Base-by-base conservation (phyloP, 2,113 vertebrate genomes). In the Platysteira castanea region DNA sequence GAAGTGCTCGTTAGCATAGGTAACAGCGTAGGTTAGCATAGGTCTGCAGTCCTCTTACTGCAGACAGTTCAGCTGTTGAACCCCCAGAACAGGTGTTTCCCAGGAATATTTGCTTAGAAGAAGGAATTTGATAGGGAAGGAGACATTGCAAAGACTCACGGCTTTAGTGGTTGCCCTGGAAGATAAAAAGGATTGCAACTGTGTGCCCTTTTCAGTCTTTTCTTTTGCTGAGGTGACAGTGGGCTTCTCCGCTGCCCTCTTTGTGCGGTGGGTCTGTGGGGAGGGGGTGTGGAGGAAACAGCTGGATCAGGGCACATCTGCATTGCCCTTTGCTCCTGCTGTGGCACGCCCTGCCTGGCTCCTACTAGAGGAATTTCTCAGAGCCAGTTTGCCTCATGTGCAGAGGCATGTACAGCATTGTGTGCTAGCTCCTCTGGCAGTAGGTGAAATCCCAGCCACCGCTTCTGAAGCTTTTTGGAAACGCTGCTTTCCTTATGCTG, bases 401-500 rank as follows among this genome's bases (percentile, higher is more conserved):
- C 2, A 3, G n/a, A 33, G 31, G 24, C 13, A 2, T 11, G 2
- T 3, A 22, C 54, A 24, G 37, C 2, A 0, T 3, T 60, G 30
- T 28, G 35, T 30, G 13, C n/a, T 37, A 42, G 14, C 61, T 67
- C 23, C 12, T 71, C 57, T 67, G 49, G 42, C 57, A 39, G 14
- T 13, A 15, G 42, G 11, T 39, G 22, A 42, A 64, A 84, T 47
- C n/a, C 31, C n/a, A 71, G 64, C 1, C 1, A 15, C 35, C 4
- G 0, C 70, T 74, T 87, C 2, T 42, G 37, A 78, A 84, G 31
- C 37, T 65, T 19, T 22, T 78, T 70, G 42, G n/a, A 50, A 70
- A 54, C 5, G 3, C 28, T 3, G 7, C 21, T 39, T 78, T 85
- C 15, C 44, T 31, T 24, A 9, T 47, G 17, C 22, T 59, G n/a